A percentile compares a stretch with the other conserved stretches of the same genome.
Conservation (phyloP, 1,140 invertebrate genomes). For the Apis mellifera region DNA sequence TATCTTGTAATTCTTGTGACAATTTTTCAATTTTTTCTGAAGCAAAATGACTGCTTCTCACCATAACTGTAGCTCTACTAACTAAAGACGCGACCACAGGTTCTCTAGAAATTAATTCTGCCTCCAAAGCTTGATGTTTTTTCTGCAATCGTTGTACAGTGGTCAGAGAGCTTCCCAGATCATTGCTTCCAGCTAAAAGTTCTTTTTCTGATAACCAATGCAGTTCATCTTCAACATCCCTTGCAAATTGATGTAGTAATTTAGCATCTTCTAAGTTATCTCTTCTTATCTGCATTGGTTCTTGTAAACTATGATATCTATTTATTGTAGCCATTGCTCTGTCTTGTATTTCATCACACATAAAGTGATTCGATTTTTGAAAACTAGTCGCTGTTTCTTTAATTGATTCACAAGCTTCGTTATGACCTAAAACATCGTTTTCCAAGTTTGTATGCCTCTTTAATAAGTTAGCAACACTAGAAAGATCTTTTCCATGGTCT, state of each 20-base stretch:
- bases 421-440: slow-evolving; percentile 90
- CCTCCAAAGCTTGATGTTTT: slow-evolving; percentile 94
- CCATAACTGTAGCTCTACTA: slow-evolving; percentile 88
- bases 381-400: slow-evolving; percentile 89
- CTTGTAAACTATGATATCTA: slow-evolving; percentile 91
- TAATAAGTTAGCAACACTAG: slow-evolving; percentile 91
- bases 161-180: slow-evolving; percentile 90
- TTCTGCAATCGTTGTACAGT: slow-evolving; percentile 98
- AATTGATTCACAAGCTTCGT: slow-evolving; percentile 89
- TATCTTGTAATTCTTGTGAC: slow-evolving; percentile 85
- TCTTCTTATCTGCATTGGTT: slow-evolving; percentile 93
- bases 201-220: slow-evolving; percentile 94
- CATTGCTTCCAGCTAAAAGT: slow-evolving; percentile 88
- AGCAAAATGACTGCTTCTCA: slow-evolving; percentile 92
- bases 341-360: slow-evolving; percentile 91
- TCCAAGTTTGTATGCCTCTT: slow-evolving; percentile 93
- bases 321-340: slow-evolving; percentile 87
- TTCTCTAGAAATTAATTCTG: slow-evolving; percentile 91
- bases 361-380: slow-evolving; percentile 89
- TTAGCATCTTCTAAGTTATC: slow-evolving; percentile 95
- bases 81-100: slow-evolving; percentile 88
- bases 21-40: slow-evolving; percentile 86
- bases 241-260: slow-evolving; percentile 91
- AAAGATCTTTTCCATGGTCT: slow-evolving; percentile 92
- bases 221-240: slow-evolving; percentile 93